phyloP scores from a whole-genome alignment of 2,888 invertebrate species.

The Lymantria monacha region DNA sequence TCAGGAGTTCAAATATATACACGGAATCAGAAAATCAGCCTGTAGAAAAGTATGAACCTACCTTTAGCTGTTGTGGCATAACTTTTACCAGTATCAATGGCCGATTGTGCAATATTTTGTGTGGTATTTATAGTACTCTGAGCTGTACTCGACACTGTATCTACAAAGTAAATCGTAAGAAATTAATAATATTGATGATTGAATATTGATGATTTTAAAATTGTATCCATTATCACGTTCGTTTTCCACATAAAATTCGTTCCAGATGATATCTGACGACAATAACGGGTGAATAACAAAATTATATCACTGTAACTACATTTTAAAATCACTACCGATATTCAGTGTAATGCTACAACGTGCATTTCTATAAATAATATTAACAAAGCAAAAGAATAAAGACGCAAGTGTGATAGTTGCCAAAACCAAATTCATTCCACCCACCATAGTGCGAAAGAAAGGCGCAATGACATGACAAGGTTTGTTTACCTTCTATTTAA shows the following conservation, averaged over 20 bases:
- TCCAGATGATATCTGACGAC: too few species aligned
- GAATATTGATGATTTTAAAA: not conserved
- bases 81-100: slow-evolving; percentile 48
- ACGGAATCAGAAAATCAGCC: too few species aligned
- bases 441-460: slow-evolving; percentile 19
- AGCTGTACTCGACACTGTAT: slow-evolving; percentile 50
- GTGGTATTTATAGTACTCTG: slow-evolving; percentile 52
- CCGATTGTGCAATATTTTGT: slow-evolving; percentile 52
- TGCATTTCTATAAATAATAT: slow-evolving; percentile 1
- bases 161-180: slow-evolving; percentile 44
- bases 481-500: slow-evolving; percentile 51
- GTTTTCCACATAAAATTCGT: too few species aligned
- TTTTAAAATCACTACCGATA: not conserved
- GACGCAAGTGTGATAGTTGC: slow-evolving; percentile 12
- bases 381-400: slow-evolving; percentile 8
- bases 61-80: slow-evolving; percentile 52
- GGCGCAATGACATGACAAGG: slow-evolving; percentile 15
- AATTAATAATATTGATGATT: slow-evolving; percentile 3
- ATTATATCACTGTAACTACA: not conserved
- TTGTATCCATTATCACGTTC: too few species aligned
- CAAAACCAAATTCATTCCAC: slow-evolving; percentile 12
- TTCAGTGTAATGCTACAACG: slow-evolving; percentile 8
- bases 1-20: too few species aligned
- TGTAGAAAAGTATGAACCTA: slow-evolving; percentile 12
- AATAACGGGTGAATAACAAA: too few species aligned